phyloP scores from a whole-genome alignment of 2,797 vertebrate genomes.

The Danio tinwini region DNA sequence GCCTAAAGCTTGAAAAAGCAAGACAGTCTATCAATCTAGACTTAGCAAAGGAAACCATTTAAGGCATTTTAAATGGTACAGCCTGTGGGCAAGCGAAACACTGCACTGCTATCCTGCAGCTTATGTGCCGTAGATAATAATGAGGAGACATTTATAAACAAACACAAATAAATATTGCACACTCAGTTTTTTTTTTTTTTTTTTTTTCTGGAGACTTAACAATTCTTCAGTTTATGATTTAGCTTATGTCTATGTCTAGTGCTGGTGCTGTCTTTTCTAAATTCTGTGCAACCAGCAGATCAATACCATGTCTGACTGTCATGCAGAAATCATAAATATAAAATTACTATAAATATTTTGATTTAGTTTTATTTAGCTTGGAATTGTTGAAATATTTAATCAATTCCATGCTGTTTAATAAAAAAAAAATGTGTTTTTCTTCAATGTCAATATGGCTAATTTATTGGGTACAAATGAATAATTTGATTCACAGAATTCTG shows the following conservation, averaged over 20 bases:
- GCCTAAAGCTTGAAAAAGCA: conserved; percentile 55
- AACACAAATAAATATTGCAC: conserved; percentile 24
- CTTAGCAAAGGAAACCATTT: conserved; percentile 50
- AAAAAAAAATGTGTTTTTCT: too few species aligned
- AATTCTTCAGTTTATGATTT: background rate
- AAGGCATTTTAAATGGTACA: conserved; percentile 52
- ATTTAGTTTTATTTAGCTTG: too few species aligned
- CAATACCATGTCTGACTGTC: too few species aligned
- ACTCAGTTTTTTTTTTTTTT: conserved; percentile 1
- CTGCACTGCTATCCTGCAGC: conserved; percentile 42
- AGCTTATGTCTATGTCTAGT: background rate
- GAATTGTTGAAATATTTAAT: too few species aligned
- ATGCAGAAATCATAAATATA: too few species aligned
- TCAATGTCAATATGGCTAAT: too few species aligned
- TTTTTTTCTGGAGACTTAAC: background rate
- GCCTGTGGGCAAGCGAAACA: conserved; percentile 29
- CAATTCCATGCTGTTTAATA: too few species aligned
- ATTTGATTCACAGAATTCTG: too few species aligned
- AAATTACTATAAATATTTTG: too few species aligned
- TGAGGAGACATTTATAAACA: conserved; percentile 47
- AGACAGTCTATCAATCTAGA: conserved; percentile 58
- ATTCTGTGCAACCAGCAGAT: background rate
- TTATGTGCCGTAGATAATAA: conserved; percentile 38
- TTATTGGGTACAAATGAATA: too few species aligned
- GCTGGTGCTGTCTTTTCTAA: background rate